Base-by-base conservation (phyloP, 2,113 vertebrate species). In the Urocitellus parryii region DNA sequence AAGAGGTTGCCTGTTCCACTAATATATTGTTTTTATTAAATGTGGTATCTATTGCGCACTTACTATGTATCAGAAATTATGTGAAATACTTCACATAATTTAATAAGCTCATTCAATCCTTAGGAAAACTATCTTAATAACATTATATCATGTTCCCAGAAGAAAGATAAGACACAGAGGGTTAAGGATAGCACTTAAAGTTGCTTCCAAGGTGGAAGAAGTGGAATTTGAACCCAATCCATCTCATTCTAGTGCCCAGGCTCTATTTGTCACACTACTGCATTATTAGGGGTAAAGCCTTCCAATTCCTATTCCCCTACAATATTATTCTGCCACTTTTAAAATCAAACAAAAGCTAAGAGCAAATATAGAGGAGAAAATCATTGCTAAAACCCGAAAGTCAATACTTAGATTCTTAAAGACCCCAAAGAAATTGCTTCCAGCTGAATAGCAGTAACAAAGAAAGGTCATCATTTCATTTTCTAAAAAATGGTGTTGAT, bases 401-500 rank as follows among this genome's bases (percentile, higher is more conserved):
- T 93, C 58, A 20, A 56, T 86, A 90, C 74, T 77, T 65, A 85
- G 58, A 48, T 80, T 56, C 73, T 90, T 93, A 90, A 65, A 79
- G n/a, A 78, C 9, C 63, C 29, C 91, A 72, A 53, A 82, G 37
- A 96, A 65, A 93, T 61, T 2, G 58, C 58, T 61, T 61, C 22
- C 58, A 61, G 84, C 86, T 81, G 48, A 94, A 76, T 1, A 86
- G 53, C 67, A 90, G 58, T 58, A 53, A 76, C 61, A 76, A 88
- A 89, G 68, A 65, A 91, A 92, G 42, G 72, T 89, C 18, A 76
- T 70, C 20, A 58, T 48, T 80, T 74, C 67, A 85, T 51, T 80
- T 96, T 73, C 20, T 61, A 24, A 61, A 61, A 89, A 95, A 88
- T 76, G 45, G 86, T n/a, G 4, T 9, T 51, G 18, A 91, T 63